Evolutionary conservation across 2,797 vertebrate genomes (phyloP).

Genomic region (Falco biarmicus): DNA sequence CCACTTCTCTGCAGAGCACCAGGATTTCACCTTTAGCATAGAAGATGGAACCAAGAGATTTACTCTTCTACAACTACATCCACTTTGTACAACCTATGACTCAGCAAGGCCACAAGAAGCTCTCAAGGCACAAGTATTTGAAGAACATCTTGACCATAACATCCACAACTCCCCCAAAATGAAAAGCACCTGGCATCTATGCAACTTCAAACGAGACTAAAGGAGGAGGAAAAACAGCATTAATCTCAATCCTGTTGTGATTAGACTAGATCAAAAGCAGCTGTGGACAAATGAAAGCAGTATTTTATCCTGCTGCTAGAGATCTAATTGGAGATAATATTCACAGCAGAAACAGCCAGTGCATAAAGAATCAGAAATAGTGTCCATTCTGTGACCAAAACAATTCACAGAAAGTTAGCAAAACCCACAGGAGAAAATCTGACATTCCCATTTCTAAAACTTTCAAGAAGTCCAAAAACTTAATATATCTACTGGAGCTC

Average conservation of each 20-base stretch:
- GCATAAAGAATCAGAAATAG: neutral
- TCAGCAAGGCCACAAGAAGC: neutral
- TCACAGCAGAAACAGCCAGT: neutral
- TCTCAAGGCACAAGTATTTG: neutral
- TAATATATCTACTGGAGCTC: neutral
- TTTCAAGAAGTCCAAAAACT: neutral
- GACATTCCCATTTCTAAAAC: neutral
- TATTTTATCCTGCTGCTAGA: neutral
- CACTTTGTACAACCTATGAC: neutral
- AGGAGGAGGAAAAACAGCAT: neutral
- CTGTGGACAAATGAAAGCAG: neutral
- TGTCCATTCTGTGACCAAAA: neutral
- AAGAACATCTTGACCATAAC: neutral
- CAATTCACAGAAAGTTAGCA: neutral
- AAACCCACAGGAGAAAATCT: neutral
- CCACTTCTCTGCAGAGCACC: neutral
- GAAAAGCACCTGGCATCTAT: neutral
- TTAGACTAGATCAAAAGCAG: neutral
- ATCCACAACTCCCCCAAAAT: neutral
- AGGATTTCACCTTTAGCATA: neutral
- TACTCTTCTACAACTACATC: neutral
- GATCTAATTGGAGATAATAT: neutral
- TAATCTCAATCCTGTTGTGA: neutral
- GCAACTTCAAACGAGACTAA: neutral
- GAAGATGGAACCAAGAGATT: neutral